A percentile compares a stretch with the other conserved stretches of the same genome.
These are phyloP conservation scores for Ctenomys sociabilis DNA, from an alignment of 2,113 vertebrate species.

Conservation along the genomic window DNA sequence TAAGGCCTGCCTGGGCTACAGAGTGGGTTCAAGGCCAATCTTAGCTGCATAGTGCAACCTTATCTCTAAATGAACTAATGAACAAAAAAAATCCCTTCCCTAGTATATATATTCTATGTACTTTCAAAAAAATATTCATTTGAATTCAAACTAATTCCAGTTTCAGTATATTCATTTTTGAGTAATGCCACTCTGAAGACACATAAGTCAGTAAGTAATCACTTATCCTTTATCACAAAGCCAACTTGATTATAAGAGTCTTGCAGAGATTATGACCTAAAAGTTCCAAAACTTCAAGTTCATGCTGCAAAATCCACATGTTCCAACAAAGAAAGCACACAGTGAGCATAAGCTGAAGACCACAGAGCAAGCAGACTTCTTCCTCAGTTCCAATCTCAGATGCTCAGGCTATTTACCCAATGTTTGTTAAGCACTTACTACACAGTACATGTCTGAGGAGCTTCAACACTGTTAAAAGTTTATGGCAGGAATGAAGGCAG, in stretches of 20 bases:
- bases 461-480: background rate
- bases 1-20: too few species aligned
- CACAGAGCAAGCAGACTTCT: background rate
- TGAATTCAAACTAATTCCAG: background rate
- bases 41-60: background rate
- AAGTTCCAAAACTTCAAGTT: background rate
- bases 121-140: background rate
- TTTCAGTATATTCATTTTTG: background rate
- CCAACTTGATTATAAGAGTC: background rate
- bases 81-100: background rate
- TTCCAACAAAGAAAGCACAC: background rate
- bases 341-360: background rate
- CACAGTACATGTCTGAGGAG: background rate
- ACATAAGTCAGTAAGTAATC: background rate
- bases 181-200: background rate
- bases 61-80: background rate
- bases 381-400: background rate
- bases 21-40: background rate
- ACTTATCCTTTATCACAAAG: background rate
- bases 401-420: background rate
- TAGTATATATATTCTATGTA: background rate
- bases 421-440: background rate
- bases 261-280: background rate
- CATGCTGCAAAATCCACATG: background rate
- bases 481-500: too few species aligned